These are phyloP conservation scores for Zaprionus camerounensis DNA, from an alignment of 1,140 invertebrate species.

Conservation along the genomic window DNA sequence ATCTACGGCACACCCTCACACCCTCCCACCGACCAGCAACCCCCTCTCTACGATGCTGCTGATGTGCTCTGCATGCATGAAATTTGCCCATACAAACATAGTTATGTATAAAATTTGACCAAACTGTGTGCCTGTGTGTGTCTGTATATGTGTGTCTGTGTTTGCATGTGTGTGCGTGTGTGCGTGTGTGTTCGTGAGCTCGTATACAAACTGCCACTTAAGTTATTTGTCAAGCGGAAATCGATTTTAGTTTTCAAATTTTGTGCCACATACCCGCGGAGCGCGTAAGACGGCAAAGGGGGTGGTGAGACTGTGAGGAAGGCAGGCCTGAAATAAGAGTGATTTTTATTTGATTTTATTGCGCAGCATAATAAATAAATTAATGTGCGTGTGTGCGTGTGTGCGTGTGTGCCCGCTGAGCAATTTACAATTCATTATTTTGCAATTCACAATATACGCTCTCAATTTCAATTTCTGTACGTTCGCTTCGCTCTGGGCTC, in stretches of 20 bases:
- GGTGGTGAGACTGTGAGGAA: no score
- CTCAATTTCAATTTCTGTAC: constrained; percentile 68
- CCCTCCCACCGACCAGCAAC: no score
- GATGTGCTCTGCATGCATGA: constrained; percentile 16
- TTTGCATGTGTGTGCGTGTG: constrained; percentile 8
- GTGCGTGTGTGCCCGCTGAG: constrained; percentile 23
- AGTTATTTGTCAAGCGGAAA: constrained; percentile 68
- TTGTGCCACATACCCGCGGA: not conserved
- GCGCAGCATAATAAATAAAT: constrained; percentile 57
- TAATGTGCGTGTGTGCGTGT: constrained; percentile 2
- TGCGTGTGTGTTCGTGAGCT: constrained; percentile 25
- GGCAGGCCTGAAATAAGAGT: not conserved
- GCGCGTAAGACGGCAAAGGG: not conserved
- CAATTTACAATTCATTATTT: constrained; percentile 78
- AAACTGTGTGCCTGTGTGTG: constrained; percentile 16
- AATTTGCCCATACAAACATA: constrained; percentile 24
- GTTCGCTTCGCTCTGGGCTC: not conserved
- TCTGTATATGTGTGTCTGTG: not conserved
- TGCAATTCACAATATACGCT: constrained; percentile 50
- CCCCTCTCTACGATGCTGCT: not conserved
- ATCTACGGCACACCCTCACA: not conserved
- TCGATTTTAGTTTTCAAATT: constrained; percentile 77
- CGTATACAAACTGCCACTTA: constrained; percentile 70
- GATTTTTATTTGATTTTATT: constrained; percentile 73
- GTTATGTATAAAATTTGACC: constrained; percentile 36